Conservation (phyloP, 2,797 vertebrate species). For the Hirundo rustica region DNA sequence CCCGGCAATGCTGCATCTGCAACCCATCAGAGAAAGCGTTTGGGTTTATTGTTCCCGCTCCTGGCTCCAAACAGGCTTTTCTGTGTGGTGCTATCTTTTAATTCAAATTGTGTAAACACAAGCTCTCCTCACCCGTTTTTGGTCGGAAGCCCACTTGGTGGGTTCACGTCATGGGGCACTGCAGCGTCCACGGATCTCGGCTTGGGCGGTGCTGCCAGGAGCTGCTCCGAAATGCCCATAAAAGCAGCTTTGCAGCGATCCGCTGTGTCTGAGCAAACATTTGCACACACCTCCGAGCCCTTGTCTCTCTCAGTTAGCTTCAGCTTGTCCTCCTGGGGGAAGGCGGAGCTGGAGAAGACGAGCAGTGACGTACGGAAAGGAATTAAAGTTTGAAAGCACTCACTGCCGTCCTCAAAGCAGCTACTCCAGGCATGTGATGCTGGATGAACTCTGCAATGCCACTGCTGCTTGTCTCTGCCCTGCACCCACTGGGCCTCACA, state of each 20-base stretch:
- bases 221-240: conserved; percentile 42
- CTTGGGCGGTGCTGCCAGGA: background rate
- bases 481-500: background rate
- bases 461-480: background rate
- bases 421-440: background rate
- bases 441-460: background rate
- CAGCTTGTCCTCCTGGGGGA: conserved; percentile 38
- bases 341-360: background rate
- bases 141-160: background rate
- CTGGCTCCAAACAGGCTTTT: background rate
- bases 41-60: background rate
- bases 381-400: conserved; percentile 49
- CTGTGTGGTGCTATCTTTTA: background rate
- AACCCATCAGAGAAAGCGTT: background rate
- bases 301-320: conserved; percentile 57
- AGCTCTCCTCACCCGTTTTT: conserved; percentile 16
- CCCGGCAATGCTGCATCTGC: background rate
- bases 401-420: background rate
- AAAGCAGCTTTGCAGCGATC: conserved; percentile 29
- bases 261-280: background rate
- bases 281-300: conserved; percentile 21
- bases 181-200: rapidly evolving
- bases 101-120: background rate
- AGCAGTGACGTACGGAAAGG: background rate
- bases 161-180: background rate